Evolutionary conservation across 2,113 vertebrate genomes (phyloP).

Genomic region (Rhineura floridana): DNA sequence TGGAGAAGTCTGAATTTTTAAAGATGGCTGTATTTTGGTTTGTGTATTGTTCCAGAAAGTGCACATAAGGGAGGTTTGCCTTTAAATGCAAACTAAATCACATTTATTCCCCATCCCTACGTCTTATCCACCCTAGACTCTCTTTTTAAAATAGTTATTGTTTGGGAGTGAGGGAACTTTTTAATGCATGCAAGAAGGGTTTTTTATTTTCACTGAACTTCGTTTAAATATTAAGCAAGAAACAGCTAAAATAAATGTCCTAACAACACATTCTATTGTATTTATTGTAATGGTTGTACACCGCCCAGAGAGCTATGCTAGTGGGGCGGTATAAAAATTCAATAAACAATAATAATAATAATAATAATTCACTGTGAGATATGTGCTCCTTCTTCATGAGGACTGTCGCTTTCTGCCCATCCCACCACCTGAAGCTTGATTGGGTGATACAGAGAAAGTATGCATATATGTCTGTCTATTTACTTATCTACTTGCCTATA

Average conservation of each 20-base stretch:
- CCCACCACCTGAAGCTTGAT: conserved; percentile 30
- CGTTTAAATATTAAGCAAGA: conserved; percentile 74
- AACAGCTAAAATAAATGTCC: conserved; percentile 72
- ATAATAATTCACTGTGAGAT: conserved; percentile 39
- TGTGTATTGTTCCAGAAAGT: too few relatives aligned
- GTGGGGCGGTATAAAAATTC: too few relatives aligned
- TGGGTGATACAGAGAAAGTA: background rate
- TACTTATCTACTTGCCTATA: too few relatives aligned
- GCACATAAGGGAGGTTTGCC: too few relatives aligned
- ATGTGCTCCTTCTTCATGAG: conserved; percentile 40
- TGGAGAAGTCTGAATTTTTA: too few relatives aligned
- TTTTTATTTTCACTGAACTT: conserved; percentile 55
- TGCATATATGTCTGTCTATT: too few relatives aligned
- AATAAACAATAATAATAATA: too few relatives aligned
- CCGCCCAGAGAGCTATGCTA: too few relatives aligned
- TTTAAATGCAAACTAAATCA: too few relatives aligned
- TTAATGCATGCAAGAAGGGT: conserved; percentile 53
- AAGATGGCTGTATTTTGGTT: too few relatives aligned
- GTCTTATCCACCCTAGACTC: conserved; percentile 44
- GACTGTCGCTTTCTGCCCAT: conserved; percentile 33
- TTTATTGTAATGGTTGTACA: too few relatives aligned
- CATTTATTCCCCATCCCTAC: too few relatives aligned
- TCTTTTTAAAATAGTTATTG: conserved; percentile 12
- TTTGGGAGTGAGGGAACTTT: conserved; percentile 61
- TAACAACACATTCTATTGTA: conserved; percentile 58